Evolutionary conservation across 2,888 invertebrate genomes (phyloP).

Genomic region (Tinea trinotella): DNA sequence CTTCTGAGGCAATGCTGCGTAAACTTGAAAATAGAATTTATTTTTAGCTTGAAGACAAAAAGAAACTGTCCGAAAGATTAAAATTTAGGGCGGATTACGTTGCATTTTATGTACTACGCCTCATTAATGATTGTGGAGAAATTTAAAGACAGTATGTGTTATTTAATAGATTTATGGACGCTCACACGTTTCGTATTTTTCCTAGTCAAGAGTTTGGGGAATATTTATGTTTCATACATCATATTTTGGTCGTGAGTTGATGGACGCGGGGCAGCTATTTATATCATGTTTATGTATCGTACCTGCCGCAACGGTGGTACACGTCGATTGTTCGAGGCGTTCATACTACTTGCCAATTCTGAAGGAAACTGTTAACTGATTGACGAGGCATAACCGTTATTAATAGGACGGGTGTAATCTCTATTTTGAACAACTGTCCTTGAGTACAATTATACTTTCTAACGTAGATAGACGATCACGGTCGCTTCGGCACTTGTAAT

Average conservation of each 20-base stretch:
- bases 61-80: slow-evolving; percentile 20
- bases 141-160: neutral
- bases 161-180: neutral
- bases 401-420: slow-evolving; percentile 39
- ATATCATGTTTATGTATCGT: slow-evolving; percentile 32
- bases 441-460: slow-evolving; percentile 26
- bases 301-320: slow-evolving; percentile 38
- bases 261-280: slow-evolving; percentile 30
- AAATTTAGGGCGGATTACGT: slow-evolving; percentile 2
- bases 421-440: slow-evolving; percentile 37
- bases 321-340: slow-evolving; percentile 34
- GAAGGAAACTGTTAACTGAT: slow-evolving; percentile 46
- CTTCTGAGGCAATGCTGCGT: slow-evolving; percentile 38
- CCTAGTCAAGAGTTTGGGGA: slow-evolving; percentile 13
- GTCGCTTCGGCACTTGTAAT: neutral
- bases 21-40: slow-evolving; percentile 66
- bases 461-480: slow-evolving; percentile 27
- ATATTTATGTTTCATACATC: slow-evolving; percentile 33
- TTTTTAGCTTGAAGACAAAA: slow-evolving; percentile 41
- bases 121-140: neutral
- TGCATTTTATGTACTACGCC: slow-evolving; percentile 8
- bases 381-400: slow-evolving; percentile 43
- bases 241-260: slow-evolving; percentile 25
- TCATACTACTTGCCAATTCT: slow-evolving; percentile 43
- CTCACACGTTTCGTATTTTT: neutral